Evolutionary conservation across 2,113 vertebrate species (phyloP).

Genomic region (Xenopus laevis): DNA sequence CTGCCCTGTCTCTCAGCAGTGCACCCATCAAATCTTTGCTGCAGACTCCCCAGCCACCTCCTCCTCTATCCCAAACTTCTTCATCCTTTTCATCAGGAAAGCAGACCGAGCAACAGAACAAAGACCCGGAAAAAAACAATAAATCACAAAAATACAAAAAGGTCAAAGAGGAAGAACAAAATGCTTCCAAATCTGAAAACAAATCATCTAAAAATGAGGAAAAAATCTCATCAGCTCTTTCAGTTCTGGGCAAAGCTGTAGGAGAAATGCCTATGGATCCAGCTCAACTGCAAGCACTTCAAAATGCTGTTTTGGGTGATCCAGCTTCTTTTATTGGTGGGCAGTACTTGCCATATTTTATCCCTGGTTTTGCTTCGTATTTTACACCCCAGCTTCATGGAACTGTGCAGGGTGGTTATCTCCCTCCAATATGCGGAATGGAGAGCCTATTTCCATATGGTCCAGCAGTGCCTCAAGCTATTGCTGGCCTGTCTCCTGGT

Average conservation of each 20-base stretch:
- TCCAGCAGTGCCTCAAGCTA: conserved; percentile 87
- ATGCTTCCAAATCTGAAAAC: conserved; percentile 74
- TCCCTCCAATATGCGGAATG: conserved; percentile 92
- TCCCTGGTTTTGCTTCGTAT: conserved; percentile 95
- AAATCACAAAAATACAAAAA: conserved; percentile 86
- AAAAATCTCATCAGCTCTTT: conserved; percentile 83
- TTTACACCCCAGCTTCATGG: conserved; percentile 93
- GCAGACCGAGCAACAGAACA: conserved; percentile 95
- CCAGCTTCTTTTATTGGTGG: conserved; percentile 89
- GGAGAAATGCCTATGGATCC: conserved; percentile 81
- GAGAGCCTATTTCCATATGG: conserved; percentile 94
- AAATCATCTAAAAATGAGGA: conserved; percentile 91
- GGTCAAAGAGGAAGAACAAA: conserved; percentile 90
- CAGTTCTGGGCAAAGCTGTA: conserved; percentile 82
- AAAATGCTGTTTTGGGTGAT: conserved; percentile 89
- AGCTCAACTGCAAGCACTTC: conserved; percentile 91
- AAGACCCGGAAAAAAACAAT: conserved; percentile 90
- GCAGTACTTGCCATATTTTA: conserved; percentile 97
- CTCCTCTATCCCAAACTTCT: conserved; percentile 71
- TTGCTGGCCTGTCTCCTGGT: conserved; percentile 86
- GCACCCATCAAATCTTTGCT: conserved; percentile 98
- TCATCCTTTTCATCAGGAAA: conserved; percentile 83
- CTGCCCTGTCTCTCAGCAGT: conserved; percentile 98
- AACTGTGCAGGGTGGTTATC: conserved; percentile 93
- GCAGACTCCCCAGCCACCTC: conserved; percentile 82